These are phyloP conservation scores for Sus cebifrons DNA, from an alignment of 2,797 vertebrate species.

Conservation along the genomic window DNA sequence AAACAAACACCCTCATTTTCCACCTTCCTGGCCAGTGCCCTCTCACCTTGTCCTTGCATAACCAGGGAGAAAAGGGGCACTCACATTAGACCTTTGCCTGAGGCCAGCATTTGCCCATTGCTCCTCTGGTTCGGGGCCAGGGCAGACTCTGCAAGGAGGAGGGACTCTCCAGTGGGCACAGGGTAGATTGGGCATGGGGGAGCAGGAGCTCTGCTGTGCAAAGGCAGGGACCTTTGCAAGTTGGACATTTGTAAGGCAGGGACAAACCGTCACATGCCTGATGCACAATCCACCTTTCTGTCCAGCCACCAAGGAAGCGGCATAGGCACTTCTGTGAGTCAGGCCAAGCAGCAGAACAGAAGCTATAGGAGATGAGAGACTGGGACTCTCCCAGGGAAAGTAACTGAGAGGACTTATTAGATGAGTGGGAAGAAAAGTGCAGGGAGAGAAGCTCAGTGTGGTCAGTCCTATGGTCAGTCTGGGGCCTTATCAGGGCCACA, in stretches of 20 bases:
- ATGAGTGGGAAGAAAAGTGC: not conserved
- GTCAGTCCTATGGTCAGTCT: not conserved
- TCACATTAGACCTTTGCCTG: not conserved
- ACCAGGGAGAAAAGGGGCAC: not conserved
- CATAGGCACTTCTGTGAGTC: not conserved
- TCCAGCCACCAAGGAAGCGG: not conserved
- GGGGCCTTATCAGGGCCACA: not conserved
- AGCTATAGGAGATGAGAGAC: not conserved
- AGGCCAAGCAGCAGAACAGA: not conserved
- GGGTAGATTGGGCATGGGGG: not conserved
- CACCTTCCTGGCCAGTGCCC: not conserved
- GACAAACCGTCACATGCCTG: not conserved
- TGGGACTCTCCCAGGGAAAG: not conserved
- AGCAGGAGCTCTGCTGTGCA: not conserved
- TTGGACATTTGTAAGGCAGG: not conserved
- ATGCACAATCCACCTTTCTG: not conserved
- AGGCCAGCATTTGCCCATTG: not conserved
- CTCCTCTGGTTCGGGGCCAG: not conserved
- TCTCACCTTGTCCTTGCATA: not conserved
- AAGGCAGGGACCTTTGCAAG: not conserved
- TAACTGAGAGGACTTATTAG: not conserved
- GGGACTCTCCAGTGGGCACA: not conserved
- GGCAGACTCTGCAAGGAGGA: rapidly evolving
- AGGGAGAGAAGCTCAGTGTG: not conserved
- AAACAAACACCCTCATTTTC: not conserved